Evolutionary conservation across 2,113 vertebrate genomes (phyloP).

Genomic region (Atractosteus spatula): DNA sequence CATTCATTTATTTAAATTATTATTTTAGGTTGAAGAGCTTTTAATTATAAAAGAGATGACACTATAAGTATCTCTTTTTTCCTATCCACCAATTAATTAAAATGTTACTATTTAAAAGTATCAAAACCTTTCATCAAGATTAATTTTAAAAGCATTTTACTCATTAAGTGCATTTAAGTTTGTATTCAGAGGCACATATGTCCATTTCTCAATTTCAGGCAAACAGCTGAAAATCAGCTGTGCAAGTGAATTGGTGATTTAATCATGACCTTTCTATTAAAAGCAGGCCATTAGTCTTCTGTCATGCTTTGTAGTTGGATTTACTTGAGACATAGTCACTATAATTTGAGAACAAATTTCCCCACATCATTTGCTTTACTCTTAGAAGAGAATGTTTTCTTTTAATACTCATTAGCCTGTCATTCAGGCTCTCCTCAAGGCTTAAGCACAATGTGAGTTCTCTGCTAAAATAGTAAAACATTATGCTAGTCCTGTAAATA

Average conservation of each 20-base stretch:
- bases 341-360: slow-evolving; percentile 1
- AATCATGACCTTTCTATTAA: background rate
- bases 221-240: background rate
- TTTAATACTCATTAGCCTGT: slow-evolving; percentile 14
- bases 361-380: background rate
- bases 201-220: too few species aligned
- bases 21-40: too few species aligned
- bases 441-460: background rate
- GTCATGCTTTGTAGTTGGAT: background rate
- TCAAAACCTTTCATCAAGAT: too few species aligned
- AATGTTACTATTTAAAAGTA: too few species aligned
- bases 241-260: background rate
- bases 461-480: too few species aligned
- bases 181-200: too few species aligned
- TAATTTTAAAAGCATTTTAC: background rate
- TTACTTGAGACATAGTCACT: background rate
- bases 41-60: too few species aligned
- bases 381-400: slow-evolving; percentile 5
- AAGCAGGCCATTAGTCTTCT: background rate
- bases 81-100: too few species aligned
- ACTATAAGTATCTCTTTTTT: too few species aligned
- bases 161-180: too few species aligned
- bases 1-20: too few species aligned
- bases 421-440: background rate
- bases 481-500: too few species aligned